Percentiles rank a stretch among this genome's conserved stretches.
These are phyloP conservation scores for Corynorhinus townsendii DNA, from an alignment of 2,113 vertebrate genomes.

Conservation along the genomic window DNA sequence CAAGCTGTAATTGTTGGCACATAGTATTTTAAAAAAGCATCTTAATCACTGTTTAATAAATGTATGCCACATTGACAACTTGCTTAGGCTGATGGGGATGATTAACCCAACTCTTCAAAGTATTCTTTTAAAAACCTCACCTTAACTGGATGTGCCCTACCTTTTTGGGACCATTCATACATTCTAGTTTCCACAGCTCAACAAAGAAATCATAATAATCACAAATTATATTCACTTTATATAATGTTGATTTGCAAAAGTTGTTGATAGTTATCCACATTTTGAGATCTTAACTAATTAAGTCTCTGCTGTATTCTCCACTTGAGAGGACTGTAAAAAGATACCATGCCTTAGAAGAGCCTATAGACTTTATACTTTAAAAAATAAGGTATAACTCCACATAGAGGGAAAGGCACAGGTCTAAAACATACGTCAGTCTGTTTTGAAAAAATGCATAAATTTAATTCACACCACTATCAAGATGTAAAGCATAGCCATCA, in stretches of 20 bases:
- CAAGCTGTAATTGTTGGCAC: neutral
- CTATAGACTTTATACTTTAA: neutral
- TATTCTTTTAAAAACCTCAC: slow-evolving; percentile 2
- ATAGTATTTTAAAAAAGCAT: neutral
- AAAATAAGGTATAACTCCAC: neutral
- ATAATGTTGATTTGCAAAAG: neutral
- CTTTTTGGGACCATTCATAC: neutral
- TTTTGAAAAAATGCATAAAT: neutral
- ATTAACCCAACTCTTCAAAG: slow-evolving; percentile 39
- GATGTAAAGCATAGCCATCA: neutral
- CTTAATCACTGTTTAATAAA: slow-evolving; percentile 12
- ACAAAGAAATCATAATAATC: neutral
- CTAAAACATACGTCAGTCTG: neutral
- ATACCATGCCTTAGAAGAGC: neutral
- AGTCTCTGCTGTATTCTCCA: neutral
- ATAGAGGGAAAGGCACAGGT: neutral
- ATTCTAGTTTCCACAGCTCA: neutral
- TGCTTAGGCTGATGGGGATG: neutral
- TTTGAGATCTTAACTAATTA: neutral
- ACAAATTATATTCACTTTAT: neutral
- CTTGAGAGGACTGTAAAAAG: neutral
- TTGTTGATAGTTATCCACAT: neutral
- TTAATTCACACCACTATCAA: neutral
- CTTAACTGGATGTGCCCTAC: neutral
- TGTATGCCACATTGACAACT: neutral